Percentiles rank a stretch among this genome's conserved stretches.
phyloP scores from a whole-genome alignment of 2,113 vertebrate species.

The Numenius arquata region DNA sequence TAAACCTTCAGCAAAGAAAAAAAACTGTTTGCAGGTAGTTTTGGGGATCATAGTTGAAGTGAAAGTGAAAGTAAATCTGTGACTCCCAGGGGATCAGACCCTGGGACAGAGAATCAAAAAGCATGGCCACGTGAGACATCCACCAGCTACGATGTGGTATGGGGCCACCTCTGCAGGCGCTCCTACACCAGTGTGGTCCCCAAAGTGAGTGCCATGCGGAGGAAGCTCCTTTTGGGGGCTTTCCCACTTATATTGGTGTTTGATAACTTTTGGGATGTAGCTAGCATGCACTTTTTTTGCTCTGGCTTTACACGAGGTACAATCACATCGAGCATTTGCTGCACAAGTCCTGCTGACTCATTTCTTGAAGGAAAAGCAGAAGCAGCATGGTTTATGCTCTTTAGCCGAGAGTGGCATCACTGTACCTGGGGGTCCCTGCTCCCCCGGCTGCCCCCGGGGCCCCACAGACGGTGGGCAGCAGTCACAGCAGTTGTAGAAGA shows the following conservation, averaged over 20 bases:
- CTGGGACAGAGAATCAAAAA: background rate
- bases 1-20: background rate
- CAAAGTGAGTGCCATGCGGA: background rate
- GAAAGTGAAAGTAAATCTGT: background rate
- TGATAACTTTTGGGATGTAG: background rate
- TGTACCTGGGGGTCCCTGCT: conserved; percentile 83
- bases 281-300: background rate
- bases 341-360: accelerated
- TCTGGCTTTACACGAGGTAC: background rate
- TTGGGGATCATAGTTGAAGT: background rate
- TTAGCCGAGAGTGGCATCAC: background rate
- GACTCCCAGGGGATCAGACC: background rate
- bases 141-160: accelerated
- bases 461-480: conserved; percentile 84
- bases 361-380: background rate
- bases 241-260: background rate
- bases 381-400: accelerated
- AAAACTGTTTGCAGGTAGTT: background rate
- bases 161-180: background rate
- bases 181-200: accelerated
- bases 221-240: background rate
- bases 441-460: conserved; percentile 80
- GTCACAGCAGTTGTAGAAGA: conserved; percentile 93
- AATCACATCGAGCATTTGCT: background rate
- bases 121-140: accelerated